Evolutionary conservation across 92 coral and sea anemone genomes (phyloP).

Genomic region (Bergia puertoricense): DNA sequence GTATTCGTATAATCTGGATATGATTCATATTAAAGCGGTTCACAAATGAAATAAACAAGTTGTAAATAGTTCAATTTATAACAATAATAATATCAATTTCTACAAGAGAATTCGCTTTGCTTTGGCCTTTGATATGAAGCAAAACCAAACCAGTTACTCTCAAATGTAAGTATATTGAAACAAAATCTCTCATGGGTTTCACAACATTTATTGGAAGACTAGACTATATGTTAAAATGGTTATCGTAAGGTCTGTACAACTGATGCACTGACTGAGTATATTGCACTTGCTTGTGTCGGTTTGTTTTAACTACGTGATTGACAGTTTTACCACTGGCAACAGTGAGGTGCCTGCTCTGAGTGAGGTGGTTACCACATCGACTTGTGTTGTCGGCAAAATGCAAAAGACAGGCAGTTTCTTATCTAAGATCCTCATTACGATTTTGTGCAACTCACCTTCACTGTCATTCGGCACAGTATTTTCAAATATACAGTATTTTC

Average conservation of each 20-base stretch:
- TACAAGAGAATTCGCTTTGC: not conserved
- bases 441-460: not conserved
- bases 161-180: not conserved
- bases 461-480: not conserved
- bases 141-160: not conserved
- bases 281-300: not conserved
- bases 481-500: not conserved
- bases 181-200: not conserved
- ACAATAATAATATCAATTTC: constrained; percentile 2
- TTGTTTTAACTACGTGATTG: not conserved
- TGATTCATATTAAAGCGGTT: not conserved
- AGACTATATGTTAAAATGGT: too few relatives aligned
- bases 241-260: too few relatives aligned
- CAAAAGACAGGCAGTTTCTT: not conserved
- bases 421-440: not conserved
- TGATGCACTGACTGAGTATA: too few relatives aligned
- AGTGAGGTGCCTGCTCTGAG: too few relatives aligned
- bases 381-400: not conserved
- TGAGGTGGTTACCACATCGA: not conserved
- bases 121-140: not conserved
- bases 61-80: not conserved
- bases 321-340: not conserved
- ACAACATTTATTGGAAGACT: not conserved
- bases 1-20: not conserved
- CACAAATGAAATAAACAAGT: not conserved